Evolutionary conservation across 2,888 invertebrate genomes (phyloP), one percentile per base, ranked within the genome.

Genomic region (Mesopsocus fuscifrons): DNA sequence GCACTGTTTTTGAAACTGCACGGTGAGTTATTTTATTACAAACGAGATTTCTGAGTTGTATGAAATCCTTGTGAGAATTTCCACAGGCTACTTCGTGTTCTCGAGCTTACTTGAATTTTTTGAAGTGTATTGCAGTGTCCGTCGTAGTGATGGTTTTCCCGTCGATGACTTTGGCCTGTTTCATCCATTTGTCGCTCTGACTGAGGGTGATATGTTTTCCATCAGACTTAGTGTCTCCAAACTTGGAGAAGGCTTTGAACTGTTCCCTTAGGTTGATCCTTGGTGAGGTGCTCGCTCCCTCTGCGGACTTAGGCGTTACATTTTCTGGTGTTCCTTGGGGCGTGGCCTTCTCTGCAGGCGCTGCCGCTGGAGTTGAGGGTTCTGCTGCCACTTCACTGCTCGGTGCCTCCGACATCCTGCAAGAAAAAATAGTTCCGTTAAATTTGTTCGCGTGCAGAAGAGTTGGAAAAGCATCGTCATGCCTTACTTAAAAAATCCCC

Each of bases 141-240:
- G 87, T 88, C 13, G 89, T 88, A 0, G 83, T 82, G 48, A 87
- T 78, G 56, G 79, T 80, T 63, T 84, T 85, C 2, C 76, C 74
- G 46, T 75, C 88, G 51, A 84, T 81, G 15, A 79, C 74, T 54
- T 74, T 80, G 0, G 88, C 87, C 57, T 89, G 89, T 55, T 87
- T 88, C 77, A 89, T 80, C 89, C 89, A 89, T 62, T 88, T 89
- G 61, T 89, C 89, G 55, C 83, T 80, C 60, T 89, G 85, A 8
- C 82, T 82, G n/a, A 89, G 66, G 0, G 85, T 85, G 48, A 89
- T 82, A 34, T 71, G 67, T 59, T 79, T 84, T 1, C 88, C 88
- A 55, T 85, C 85, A 13, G 83, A 78, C 59, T 85, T 85, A 2
- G 71, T 68, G 57, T 88, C 87, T 1, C 88, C 88, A 57, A 88